Evolutionary conservation across 2,797 vertebrate genomes (phyloP).

Genomic region (Thaleichthys pacificus): DNA sequence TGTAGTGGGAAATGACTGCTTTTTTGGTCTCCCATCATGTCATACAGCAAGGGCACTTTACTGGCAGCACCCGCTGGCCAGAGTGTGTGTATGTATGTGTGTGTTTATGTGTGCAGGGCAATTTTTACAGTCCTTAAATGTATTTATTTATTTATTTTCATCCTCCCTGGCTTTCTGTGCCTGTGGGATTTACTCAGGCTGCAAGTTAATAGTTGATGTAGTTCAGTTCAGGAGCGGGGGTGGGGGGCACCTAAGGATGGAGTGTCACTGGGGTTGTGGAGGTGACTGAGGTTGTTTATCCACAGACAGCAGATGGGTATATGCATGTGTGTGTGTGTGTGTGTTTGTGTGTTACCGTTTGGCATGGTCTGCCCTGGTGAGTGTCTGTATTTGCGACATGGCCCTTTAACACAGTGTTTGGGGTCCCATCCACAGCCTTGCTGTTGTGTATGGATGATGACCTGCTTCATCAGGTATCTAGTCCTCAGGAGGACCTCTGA

Average conservation of each 20-base stretch:
- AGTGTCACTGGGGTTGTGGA: constrained; percentile 55
- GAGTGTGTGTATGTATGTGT: constrained; percentile 24
- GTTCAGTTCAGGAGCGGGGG: constrained; percentile 69
- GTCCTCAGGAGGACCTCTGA: too few relatives aligned
- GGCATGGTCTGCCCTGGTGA: too few relatives aligned
- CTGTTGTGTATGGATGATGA: too few relatives aligned
- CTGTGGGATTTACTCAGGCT: constrained; percentile 75
- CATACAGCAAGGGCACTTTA: constrained; percentile 70
- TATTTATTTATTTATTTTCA: neutral
- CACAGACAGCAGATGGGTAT: constrained; percentile 17
- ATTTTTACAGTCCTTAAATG: constrained; percentile 1
- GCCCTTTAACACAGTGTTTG: too few relatives aligned
- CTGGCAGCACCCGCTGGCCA: constrained; percentile 37
- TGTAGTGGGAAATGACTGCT: constrained; percentile 74
- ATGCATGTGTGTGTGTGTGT: neutral
- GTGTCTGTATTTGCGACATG: too few relatives aligned
- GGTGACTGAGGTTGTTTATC: constrained; percentile 36
- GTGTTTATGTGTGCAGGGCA: constrained; percentile 15
- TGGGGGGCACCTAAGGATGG: constrained; percentile 69
- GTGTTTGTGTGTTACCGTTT: neutral
- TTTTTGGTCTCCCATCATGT: constrained; percentile 73
- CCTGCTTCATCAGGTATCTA: too few relatives aligned
- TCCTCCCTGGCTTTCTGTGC: constrained; percentile 28
- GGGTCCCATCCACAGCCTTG: too few relatives aligned
- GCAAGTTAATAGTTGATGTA: constrained; percentile 78